phyloP scores from a whole-genome alignment of 1,140 invertebrate species.

The Anagrus nilaparvatae region DNA sequence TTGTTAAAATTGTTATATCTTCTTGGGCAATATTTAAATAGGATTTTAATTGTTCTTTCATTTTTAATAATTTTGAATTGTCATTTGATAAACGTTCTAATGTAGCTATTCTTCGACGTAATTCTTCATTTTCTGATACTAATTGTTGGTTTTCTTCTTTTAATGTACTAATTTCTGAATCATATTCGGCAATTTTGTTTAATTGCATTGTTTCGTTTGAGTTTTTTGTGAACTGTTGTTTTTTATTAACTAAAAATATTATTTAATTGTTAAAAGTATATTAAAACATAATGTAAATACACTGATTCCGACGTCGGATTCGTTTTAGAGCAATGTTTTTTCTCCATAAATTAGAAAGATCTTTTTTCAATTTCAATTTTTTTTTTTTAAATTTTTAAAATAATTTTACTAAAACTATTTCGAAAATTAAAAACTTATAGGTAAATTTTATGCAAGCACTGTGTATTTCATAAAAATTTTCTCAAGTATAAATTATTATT shows the following conservation, averaged over 20 bases:
- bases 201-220: constrained; percentile 19
- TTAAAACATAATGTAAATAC: too few species aligned
- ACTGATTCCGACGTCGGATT: too few species aligned
- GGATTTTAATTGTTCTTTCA: constrained; percentile 53
- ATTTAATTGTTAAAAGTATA: too few species aligned
- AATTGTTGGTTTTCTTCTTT: constrained; percentile 44
- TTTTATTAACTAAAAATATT: too few species aligned
- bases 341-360: constrained; percentile 20
- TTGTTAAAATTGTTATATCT: constrained; percentile 54
- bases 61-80: constrained; percentile 46
- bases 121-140: constrained; percentile 53
- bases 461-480: too few species aligned
- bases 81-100: constrained; percentile 54
- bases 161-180: constrained; percentile 40
- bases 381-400: too few species aligned
- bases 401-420: too few species aligned
- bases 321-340: constrained; percentile 17
- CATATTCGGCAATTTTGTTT: constrained; percentile 28
- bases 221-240: too few species aligned
- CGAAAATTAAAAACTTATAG: too few species aligned
- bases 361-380: too few species aligned
- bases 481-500: too few species aligned
- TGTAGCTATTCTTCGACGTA: constrained; percentile 47
- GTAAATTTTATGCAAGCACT: too few species aligned
- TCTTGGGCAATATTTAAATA: constrained; percentile 58